These are phyloP conservation scores for Diarsia rubi DNA, from an alignment of 2,888 invertebrate species.

Conservation along the genomic window DNA sequence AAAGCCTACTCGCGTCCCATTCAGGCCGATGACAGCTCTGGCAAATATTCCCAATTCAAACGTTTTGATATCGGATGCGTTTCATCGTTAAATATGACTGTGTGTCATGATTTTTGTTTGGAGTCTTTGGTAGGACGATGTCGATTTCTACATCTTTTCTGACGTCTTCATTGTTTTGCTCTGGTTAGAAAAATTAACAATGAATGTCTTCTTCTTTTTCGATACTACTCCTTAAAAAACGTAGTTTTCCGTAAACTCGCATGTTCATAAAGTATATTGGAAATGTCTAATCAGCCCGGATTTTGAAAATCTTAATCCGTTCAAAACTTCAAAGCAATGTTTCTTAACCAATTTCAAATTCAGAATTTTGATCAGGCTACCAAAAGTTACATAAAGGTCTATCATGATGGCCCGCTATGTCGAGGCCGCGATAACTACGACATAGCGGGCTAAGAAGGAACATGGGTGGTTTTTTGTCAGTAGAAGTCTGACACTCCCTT, in stretches of 20 bases:
- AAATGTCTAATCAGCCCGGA: no score
- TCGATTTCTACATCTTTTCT: neutral
- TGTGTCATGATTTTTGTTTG: conserved; percentile 30
- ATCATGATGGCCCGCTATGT: no score
- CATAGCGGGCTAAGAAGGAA: no score
- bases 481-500: no score
- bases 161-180: neutral
- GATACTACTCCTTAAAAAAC: neutral
- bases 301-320: neutral
- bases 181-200: neutral
- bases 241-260: neutral
- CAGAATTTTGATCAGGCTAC: no score
- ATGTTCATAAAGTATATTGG: neutral
- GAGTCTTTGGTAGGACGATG: conserved; percentile 6
- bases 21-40: conserved; percentile 64
- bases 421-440: no score
- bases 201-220: neutral
- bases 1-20: conserved; percentile 64
- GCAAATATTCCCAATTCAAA: conserved; percentile 67
- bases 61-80: conserved; percentile 61
- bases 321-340: neutral
- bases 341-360: neutral
- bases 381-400: neutral
- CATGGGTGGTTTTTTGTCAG: no score
- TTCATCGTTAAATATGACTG: conserved; percentile 47